Percentiles rank a stretch among this genome's conserved stretches.
These are phyloP conservation scores for Ichneumon xanthorius DNA, from an alignment of 2,888 invertebrate genomes.

Conservation along the genomic window DNA sequence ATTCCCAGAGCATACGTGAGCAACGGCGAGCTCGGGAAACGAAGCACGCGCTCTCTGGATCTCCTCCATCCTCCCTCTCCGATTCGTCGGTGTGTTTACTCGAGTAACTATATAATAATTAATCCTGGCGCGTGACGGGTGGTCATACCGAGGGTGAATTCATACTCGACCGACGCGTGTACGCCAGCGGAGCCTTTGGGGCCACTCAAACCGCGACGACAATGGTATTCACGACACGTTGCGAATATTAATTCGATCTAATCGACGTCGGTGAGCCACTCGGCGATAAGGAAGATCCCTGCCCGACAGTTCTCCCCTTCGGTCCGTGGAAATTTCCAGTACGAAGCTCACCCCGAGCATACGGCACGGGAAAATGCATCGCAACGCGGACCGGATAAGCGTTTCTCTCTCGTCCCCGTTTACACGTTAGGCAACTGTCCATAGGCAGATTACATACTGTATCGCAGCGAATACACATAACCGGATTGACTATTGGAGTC, in stretches of 20 bases:
- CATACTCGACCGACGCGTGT: not conserved
- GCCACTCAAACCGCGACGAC: conserved; percentile 6
- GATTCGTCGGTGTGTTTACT: conserved; percentile 20
- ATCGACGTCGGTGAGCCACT: conserved; percentile 44
- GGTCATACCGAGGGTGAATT: not conserved
- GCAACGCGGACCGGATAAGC: conserved; percentile 11
- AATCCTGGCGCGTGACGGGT: conserved; percentile 27
- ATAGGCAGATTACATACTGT: not conserved
- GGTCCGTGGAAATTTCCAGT: not conserved
- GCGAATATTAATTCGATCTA: conserved; percentile 61
- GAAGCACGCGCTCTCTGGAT: not conserved
- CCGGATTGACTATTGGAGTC: not conserved
- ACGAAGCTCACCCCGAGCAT: not conserved
- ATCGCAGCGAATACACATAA: not conserved
- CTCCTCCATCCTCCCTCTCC: not conserved
- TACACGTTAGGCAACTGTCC: conserved; percentile 4
- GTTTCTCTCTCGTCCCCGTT: conserved; percentile 23
- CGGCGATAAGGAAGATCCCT: conserved; percentile 37
- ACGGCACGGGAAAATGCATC: conserved; percentile 39
- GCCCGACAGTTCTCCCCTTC: not conserved
- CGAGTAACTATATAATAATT: conserved; percentile 32
- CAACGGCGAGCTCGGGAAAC: conserved; percentile 5
- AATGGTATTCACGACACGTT: conserved; percentile 19
- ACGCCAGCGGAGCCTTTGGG: not conserved
- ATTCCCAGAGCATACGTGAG: conserved; percentile 4